Evolutionary conservation across 2,888 invertebrate genomes (phyloP).

Genomic region (Ditylenchus weischeri): DNA sequence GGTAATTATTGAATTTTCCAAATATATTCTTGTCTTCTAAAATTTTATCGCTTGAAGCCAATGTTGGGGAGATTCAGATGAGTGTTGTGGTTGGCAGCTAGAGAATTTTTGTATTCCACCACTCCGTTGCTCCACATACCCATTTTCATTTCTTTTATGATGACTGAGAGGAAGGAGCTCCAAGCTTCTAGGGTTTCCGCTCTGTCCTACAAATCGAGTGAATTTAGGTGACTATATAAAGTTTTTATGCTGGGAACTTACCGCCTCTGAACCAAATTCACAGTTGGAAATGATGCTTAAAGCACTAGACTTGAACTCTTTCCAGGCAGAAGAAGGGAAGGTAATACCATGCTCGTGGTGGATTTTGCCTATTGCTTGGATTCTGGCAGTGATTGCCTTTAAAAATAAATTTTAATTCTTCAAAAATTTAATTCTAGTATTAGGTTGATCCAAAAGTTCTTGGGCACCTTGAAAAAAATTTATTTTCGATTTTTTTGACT

Average conservation of each 20-base stretch:
- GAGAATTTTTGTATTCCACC: slow-evolving; percentile 11
- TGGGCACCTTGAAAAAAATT: too few species aligned
- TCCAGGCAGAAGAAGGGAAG: slow-evolving; percentile 47
- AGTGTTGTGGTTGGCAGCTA: not conserved
- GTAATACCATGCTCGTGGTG: slow-evolving; percentile 48
- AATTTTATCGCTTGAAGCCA: not conserved
- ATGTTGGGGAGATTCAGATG: slow-evolving; percentile 10
- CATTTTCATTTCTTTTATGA: slow-evolving; percentile 56
- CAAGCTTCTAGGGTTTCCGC: slow-evolving; percentile 47
- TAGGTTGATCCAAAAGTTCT: too few species aligned
- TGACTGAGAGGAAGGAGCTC: slow-evolving; percentile 54
- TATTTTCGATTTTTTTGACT: too few species aligned
- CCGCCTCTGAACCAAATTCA: slow-evolving; percentile 29
- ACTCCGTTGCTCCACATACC: slow-evolving; percentile 40
- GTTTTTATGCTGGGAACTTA: slow-evolving; percentile 17
- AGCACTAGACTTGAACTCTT: slow-evolving; percentile 46
- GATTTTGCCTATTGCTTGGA: slow-evolving; percentile 47
- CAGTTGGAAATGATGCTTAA: slow-evolving; percentile 33
- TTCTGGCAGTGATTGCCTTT: slow-evolving; percentile 42
- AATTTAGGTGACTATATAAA: not conserved
- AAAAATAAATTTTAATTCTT: not conserved
- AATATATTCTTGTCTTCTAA: not conserved
- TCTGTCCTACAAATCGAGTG: slow-evolving; percentile 41
- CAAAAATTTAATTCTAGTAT: too few species aligned
- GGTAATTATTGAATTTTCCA: too few species aligned